Evolutionary conservation across 2,797 vertebrate genomes (phyloP), one percentile per base, ranked within the genome.

Genomic region (Taeniopygia guttata): DNA sequence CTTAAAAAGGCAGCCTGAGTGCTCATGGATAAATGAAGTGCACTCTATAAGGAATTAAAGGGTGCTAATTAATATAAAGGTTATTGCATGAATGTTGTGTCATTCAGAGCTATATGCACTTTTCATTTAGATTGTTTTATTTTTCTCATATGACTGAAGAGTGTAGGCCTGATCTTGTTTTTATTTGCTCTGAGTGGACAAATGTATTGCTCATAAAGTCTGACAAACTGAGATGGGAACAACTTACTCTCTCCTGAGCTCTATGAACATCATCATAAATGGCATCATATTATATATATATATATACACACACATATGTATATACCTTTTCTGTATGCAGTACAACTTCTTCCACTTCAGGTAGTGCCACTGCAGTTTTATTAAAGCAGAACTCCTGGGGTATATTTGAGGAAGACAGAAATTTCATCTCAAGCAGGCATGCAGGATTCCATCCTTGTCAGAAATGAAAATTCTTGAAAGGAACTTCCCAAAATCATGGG

Each of bases 261-360:
- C 66, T 83, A 42, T 36, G 90, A 94, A 72, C 88, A 83, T 92
- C 42, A 84, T 94, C 68, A 92, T 90, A 89, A 93, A 93, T 73
- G 54, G 52, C 86, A 90, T 84, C 22, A 11, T 87, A 63, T 84
- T 86, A 13, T 36, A 5, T 16, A 32, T 32, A 29, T 25, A 36
- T 43, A 75, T 84, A 94, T 82, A 90, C 74, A 88, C 43, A 45
- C 10, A 38, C 82, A 90, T 74, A 88, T 43, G 45, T 27, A 92
- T n/a, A n/a, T n/a, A 85, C 87, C 75, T 94, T 92, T 96, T 93
- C 81, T 89, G 67, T 92, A 87, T 90, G 88, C 94, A 93, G 52
- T 89, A 64, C 84, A 95, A 64, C 78, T 95, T 90, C 75, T 84
- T 93, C 78, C 58, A 85, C 58, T 94, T 89, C 72, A 83, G 75